These are phyloP conservation scores for Polymixis flavicincta DNA, from an alignment of 2,888 invertebrate species.

Conservation along the genomic window DNA sequence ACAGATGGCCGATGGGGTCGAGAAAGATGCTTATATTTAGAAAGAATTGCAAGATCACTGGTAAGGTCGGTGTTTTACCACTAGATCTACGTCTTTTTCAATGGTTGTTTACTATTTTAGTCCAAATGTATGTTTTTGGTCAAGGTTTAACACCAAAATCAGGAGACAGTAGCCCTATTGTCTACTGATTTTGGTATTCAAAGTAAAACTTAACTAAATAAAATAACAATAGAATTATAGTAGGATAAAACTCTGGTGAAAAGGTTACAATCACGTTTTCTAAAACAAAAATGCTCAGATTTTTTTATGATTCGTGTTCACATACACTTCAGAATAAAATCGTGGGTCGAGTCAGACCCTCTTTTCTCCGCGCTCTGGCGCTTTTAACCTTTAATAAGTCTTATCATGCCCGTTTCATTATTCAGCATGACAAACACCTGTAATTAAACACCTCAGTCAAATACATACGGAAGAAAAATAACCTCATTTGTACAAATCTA, in stretches of 20 bases:
- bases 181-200: too few species aligned
- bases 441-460: slow-evolving; percentile 10
- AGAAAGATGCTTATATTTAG: too few species aligned
- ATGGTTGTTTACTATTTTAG: too few species aligned
- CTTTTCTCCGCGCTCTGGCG: neutral
- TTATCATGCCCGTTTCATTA: slow-evolving; percentile 19
- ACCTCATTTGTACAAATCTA: neutral
- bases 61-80: too few species aligned
- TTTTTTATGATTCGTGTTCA: neutral
- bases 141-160: too few species aligned
- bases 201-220: too few species aligned
- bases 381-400: slow-evolving; percentile 30
- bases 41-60: too few species aligned
- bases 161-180: too few species aligned
- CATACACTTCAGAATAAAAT: neutral
- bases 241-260: neutral
- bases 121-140: too few species aligned
- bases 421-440: neutral
- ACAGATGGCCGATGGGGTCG: too few species aligned
- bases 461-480: neutral
- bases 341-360: neutral
- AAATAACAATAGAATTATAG: too few species aligned
- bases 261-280: neutral
- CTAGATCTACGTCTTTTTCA: too few species aligned
- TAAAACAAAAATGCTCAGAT: neutral